Percentiles rank a stretch among this genome's conserved stretches.
phyloP scores from a whole-genome alignment of 2,113 vertebrate species.

The Xyliphius kryptos region DNA sequence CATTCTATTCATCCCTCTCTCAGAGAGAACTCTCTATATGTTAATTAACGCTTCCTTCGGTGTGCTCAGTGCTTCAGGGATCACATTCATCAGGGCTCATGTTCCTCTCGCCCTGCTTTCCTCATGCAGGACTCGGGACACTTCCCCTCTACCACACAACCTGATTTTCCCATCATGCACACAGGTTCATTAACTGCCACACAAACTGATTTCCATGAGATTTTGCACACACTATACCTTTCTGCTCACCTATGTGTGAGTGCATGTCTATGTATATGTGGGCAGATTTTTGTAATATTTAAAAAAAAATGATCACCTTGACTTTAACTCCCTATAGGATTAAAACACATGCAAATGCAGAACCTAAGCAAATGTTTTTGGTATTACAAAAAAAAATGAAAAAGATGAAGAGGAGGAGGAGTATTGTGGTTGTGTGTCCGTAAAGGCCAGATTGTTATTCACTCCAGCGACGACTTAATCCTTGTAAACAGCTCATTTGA shows the following conservation, averaged over 20 bases:
- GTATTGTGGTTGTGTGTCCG: slow-evolving; percentile 5
- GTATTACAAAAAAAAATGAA: neutral
- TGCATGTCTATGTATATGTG: no score
- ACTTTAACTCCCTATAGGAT: slow-evolving; percentile 7
- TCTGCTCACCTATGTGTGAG: neutral
- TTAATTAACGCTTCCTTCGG: slow-evolving; percentile 10
- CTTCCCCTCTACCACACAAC: neutral
- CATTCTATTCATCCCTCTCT: slow-evolving; percentile 53
- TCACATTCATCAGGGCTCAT: slow-evolving; percentile 8
- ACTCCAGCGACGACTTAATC: slow-evolving; percentile 17
- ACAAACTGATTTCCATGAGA: neutral
- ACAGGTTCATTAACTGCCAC: neutral
- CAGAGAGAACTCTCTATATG: slow-evolving; percentile 36
- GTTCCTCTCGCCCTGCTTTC: neutral
- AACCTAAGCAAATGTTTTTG: slow-evolving; percentile 25
- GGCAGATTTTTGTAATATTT: slow-evolving; percentile 6
- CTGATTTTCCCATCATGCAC: neutral
- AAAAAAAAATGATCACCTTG: neutral
- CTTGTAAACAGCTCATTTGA: slow-evolving; percentile 32
- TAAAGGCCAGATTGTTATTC: slow-evolving; percentile 19
- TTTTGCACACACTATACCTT: slow-evolving; percentile 3
- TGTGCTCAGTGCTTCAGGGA: neutral
- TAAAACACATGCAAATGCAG: slow-evolving; percentile 21
- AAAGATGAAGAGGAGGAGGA: neutral
- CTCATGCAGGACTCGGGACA: neutral